These are phyloP conservation scores for Drosophila sechellia DNA, from an alignment of 1,140 invertebrate species.

Conservation along the genomic window DNA sequence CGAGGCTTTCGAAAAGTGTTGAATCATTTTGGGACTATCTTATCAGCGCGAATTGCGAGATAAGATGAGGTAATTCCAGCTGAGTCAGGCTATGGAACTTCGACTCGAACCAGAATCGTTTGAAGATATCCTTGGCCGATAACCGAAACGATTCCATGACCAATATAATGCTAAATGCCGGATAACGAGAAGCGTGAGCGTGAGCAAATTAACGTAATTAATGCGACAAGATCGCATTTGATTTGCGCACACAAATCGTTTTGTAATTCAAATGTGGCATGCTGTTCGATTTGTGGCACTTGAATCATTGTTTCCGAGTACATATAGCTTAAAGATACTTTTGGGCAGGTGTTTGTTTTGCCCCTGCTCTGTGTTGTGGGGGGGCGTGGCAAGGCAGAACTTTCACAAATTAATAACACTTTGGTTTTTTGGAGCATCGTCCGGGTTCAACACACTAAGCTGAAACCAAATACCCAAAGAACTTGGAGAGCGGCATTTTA, in stretches of 20 bases:
- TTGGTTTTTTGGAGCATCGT: conserved; percentile 41
- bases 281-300: conserved; percentile 46
- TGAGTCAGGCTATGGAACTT: conserved; percentile 6
- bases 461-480: conserved; percentile 22
- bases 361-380: neutral
- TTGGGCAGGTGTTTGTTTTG: conserved; percentile 48
- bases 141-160: conserved; percentile 10
- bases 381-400: conserved; percentile 69
- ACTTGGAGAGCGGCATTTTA: conserved; percentile 67
- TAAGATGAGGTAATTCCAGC: conserved; percentile 14
- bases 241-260: conserved; percentile 30
- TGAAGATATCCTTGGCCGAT: conserved; percentile 36
- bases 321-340: conserved; percentile 5
- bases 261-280: conserved; percentile 76
- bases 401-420: conserved; percentile 81
- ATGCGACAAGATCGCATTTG: conserved; percentile 63
- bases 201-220: conserved; percentile 74
- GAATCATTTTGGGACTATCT: conserved; percentile 29
- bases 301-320: neutral
- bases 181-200: conserved; percentile 68
- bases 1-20: conserved; percentile 29
- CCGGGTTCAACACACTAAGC: conserved; percentile 65
- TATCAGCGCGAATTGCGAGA: conserved; percentile 14
- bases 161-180: conserved; percentile 62
- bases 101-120: conserved; percentile 3